These are phyloP conservation scores for Apodemus speciosus DNA, from an alignment of 2,113 vertebrate species.

Conservation along the genomic window DNA sequence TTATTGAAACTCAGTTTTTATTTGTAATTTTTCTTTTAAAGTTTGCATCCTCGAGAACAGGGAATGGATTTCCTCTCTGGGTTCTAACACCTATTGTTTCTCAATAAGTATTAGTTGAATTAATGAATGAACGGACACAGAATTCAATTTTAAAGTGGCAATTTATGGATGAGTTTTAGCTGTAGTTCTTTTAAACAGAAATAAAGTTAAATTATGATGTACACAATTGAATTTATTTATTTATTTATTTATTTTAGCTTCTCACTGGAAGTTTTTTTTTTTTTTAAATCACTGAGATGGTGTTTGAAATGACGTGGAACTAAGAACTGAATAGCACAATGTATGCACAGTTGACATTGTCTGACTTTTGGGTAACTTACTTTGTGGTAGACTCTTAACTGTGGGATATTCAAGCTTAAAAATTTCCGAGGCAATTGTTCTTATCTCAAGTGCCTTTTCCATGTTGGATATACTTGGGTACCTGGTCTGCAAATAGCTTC, in stretches of 20 bases:
- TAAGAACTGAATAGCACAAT: neutral
- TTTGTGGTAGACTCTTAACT: neutral
- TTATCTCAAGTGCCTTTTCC: constrained; percentile 71
- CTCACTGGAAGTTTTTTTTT: neutral
- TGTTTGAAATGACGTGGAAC: neutral
- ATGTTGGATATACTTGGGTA: constrained; percentile 30
- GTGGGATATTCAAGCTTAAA: neutral
- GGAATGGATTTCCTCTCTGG: constrained; percentile 11
- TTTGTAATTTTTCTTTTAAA: neutral
- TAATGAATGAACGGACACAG: neutral
- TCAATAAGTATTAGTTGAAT: constrained; percentile 13
- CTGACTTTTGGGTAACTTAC: neutral
- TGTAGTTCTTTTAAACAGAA: neutral
- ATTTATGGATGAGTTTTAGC: constrained; percentile 11
- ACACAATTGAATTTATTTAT: neutral
- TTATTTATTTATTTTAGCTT: neutral
- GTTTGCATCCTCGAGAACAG: neutral
- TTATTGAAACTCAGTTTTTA: neutral
- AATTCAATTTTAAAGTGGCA: neutral
- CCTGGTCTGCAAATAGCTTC: constrained; percentile 65
- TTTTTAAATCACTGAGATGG: neutral
- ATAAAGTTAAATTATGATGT: neutral
- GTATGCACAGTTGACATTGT: neutral
- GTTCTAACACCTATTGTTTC: neutral
- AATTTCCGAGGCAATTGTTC: neutral